Evolutionary conservation across 1,140 invertebrate species (phyloP).

Genomic region (Papilio dardanus): DNA sequence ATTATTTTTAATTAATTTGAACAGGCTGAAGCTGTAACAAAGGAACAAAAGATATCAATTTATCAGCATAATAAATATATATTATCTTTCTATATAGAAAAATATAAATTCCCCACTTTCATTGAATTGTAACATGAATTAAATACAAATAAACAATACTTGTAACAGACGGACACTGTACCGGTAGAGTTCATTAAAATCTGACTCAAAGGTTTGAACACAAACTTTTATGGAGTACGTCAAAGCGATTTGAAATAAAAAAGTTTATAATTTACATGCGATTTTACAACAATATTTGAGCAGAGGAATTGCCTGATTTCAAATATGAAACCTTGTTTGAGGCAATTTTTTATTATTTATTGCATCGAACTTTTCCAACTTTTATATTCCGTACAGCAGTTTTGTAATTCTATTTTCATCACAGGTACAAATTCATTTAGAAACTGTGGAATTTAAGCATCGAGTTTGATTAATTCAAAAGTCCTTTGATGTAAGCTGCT

Average conservation of each 20-base stretch:
- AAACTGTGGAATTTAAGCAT: not conserved
- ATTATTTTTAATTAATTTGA: no score
- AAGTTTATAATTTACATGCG: not conserved
- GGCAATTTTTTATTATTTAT: not conserved
- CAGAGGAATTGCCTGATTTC: not conserved
- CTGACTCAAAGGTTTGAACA: conserved; percentile 19
- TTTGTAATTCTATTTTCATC: not conserved
- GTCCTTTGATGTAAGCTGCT: conserved; percentile 14
- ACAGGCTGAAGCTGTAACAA: no score
- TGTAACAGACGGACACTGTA: not conserved
- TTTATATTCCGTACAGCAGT: not conserved
- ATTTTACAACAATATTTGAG: not conserved
- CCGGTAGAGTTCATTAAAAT: not conserved
- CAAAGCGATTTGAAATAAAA: not conserved
- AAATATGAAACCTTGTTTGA: not conserved
- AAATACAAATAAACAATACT: not conserved
- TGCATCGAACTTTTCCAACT: not conserved
- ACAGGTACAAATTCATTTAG: not conserved
- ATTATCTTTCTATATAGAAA: no score
- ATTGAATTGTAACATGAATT: not conserved
- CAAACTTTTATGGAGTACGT: not conserved
- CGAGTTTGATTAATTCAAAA: not conserved
- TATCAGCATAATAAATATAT: no score
- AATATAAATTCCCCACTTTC: not conserved
- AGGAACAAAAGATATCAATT: no score